Percentiles rank a stretch among this genome's conserved stretches.
Evolutionary conservation across 2,797 vertebrate species (phyloP).

Genomic region (Diceros bicornis): DNA sequence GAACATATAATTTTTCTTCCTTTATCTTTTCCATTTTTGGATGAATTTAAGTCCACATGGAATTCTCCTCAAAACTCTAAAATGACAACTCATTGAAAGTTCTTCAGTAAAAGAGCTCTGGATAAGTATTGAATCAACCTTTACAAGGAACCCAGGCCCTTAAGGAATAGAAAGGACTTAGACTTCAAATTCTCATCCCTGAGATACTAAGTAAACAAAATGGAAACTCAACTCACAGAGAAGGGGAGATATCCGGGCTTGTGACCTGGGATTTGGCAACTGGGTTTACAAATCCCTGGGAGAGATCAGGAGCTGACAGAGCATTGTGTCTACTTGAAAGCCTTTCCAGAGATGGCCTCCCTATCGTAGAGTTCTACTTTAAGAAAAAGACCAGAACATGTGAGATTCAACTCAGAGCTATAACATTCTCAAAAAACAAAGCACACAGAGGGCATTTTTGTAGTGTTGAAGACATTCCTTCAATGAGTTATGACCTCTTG

Average conservation of each 20-base stretch:
- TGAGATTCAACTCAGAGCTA: not conserved
- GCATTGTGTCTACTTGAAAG: not conserved
- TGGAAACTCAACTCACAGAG: not conserved
- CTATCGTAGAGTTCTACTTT: not conserved
- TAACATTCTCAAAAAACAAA: not conserved
- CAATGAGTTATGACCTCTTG: not conserved
- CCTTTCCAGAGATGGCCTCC: not conserved
- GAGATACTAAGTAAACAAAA: not conserved
- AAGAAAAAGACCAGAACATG: not conserved
- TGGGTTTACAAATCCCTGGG: not conserved
- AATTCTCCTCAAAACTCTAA: not conserved
- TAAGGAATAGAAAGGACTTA: not conserved
- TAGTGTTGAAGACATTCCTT: not conserved
- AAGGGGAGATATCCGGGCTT: not conserved
- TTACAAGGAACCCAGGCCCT: not conserved
- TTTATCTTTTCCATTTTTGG: not conserved
- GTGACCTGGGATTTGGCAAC: not conserved
- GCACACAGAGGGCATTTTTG: not conserved
- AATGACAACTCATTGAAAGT: not conserved
- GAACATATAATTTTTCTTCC: not conserved
- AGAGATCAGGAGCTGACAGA: not conserved
- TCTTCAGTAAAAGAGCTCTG: not conserved
- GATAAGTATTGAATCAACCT: not conserved
- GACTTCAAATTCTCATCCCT: not conserved
- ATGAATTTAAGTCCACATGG: not conserved